Evolutionary conservation across 2,888 invertebrate genomes (phyloP).

Genomic region (Epistrophe eligans): DNA sequence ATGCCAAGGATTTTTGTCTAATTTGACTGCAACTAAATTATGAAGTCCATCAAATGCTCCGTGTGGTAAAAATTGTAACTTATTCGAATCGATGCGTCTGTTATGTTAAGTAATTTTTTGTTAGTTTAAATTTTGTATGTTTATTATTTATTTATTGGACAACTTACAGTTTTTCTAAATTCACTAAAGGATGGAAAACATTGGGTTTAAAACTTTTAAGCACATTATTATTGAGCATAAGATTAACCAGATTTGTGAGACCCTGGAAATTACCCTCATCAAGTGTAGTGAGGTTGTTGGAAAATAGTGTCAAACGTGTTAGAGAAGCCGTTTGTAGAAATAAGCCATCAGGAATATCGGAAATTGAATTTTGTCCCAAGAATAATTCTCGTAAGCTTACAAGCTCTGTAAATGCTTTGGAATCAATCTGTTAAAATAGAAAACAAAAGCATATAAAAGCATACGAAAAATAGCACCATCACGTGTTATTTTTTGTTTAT

Average conservation of each 20-base stretch:
- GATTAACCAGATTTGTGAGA: constrained; percentile 84
- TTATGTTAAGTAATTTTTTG: constrained; percentile 77
- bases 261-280: constrained; percentile 84
- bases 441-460: too few species aligned
- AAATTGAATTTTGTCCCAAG: constrained; percentile 86
- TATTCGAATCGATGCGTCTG: constrained; percentile 87
- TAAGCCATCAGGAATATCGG: constrained; percentile 83
- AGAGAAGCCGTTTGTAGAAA: constrained; percentile 84
- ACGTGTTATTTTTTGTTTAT: too few species aligned
- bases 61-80: constrained; percentile 86
- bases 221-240: constrained; percentile 87
- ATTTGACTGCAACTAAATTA: constrained; percentile 86
- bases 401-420: constrained; percentile 84
- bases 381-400: constrained; percentile 84
- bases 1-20: constrained; percentile 87
- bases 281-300: constrained; percentile 84
- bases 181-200: constrained; percentile 83
- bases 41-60: constrained; percentile 86
- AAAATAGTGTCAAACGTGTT: constrained; percentile 85
- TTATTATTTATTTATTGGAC: not conserved
- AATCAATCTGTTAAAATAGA: constrained; percentile 80
- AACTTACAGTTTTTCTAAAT: constrained; percentile 85
- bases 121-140: not conserved
- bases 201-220: constrained; percentile 84
- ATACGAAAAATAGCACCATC: too few species aligned